Evolutionary conservation across 1,140 invertebrate genomes (phyloP), one percentile per base, ranked within the genome.

Genomic region (Lutraria rhynchaena): DNA sequence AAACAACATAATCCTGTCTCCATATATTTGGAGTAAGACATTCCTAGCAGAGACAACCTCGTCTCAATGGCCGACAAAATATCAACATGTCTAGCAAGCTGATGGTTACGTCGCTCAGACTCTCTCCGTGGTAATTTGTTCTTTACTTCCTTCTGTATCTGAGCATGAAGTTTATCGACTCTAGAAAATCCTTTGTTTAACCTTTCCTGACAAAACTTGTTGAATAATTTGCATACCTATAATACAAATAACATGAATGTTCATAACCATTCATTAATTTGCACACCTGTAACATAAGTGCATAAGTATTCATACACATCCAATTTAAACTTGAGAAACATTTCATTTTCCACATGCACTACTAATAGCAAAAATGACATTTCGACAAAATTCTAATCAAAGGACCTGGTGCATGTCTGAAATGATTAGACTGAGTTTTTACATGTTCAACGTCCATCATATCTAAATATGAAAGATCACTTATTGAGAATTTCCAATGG

Each of bases 41-140:
- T 98, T 9, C 95, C 95, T 4, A 98, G 93, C 94, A 98, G 96
- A 0, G 96, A 98, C 29, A 98, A 94, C 29, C 97, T 93, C 0
- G 97, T 98, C 92, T 98, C 97, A 58, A 98, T 95, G 0, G 96
- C 97, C 29, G 96, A 96, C 22, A 98, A 93, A 69, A 98, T 96
- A 88, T 98, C 97, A 85, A 95, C 96, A 92, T 98, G 96, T 51
- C 96, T 93, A 1, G 96, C 95, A 37, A 98, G 91, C 1, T 95
- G 95, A 92, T 98, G 97, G 89, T 94, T 95, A 91, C 95, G 94
- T 87, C 97, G 93, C 90, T 98, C 97, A 0, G 97, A 98, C 93
- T 98, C 97, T 76, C 97, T 93, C 19, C 97, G 92, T 5, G 97
- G 97, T 69, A 99, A 90, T 88, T 97, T 94, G 4, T 95, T 93